Evolutionary conservation across 2,888 invertebrate species (phyloP).

Genomic region (Myopa tessellatipennis): DNA sequence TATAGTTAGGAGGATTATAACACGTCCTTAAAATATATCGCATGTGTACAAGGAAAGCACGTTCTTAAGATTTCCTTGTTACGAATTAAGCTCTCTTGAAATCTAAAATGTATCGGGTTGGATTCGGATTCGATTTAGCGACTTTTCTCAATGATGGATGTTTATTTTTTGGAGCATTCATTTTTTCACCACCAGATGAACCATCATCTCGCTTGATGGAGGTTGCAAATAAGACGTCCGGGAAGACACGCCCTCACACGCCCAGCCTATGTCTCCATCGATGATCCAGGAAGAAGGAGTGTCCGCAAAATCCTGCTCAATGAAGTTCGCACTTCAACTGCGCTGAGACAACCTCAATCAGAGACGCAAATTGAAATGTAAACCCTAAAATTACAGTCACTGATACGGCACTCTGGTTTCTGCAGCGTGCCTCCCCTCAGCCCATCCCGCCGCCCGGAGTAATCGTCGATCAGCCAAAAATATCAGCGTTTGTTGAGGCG

Average conservation of each 20-base stretch:
- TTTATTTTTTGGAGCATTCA: too few relatives aligned
- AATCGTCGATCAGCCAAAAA: slow-evolving; percentile 20
- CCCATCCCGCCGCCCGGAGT: not conserved
- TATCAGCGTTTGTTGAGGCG: slow-evolving; percentile 57
- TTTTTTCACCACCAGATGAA: too few relatives aligned
- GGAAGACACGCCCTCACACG: not conserved
- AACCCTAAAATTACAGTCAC: slow-evolving; percentile 48
- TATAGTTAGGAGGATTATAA: too few relatives aligned
- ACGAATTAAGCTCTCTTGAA: too few relatives aligned
- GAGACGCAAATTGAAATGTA: slow-evolving; percentile 44
- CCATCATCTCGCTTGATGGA: too few relatives aligned
- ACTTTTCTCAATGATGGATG: too few relatives aligned
- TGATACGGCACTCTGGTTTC: slow-evolving; percentile 4
- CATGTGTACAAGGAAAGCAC: too few relatives aligned
- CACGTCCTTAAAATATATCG: too few relatives aligned
- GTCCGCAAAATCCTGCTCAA: slow-evolving; percentile 37
- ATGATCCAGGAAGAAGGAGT: slow-evolving; percentile 60
- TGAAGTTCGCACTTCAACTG: not conserved
- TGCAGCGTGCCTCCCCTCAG: not conserved
- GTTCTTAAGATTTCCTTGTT: too few relatives aligned
- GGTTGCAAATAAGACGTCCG: not conserved
- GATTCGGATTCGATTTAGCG: too few relatives aligned
- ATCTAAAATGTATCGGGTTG: too few relatives aligned
- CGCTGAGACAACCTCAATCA: slow-evolving; percentile 30
- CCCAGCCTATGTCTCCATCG: slow-evolving; percentile 40